Base-by-base conservation (phyloP, 1,140 invertebrate species). In the Drosophila sproati region DNA sequence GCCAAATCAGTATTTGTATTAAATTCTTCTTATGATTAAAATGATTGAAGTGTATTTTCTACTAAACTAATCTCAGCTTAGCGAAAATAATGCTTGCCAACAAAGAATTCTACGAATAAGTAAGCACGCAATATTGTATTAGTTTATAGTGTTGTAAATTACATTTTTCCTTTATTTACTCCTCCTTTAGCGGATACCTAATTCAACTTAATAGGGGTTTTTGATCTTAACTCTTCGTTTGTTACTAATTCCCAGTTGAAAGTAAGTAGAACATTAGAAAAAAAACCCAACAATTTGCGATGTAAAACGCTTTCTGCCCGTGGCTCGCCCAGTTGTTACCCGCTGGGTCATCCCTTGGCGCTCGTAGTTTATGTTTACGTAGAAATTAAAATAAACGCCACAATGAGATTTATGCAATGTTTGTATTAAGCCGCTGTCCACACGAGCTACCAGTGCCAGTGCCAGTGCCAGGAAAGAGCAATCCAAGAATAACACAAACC, bases 321-420 rank as follows among this genome's bases (percentile, higher is more conserved):
- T 43, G 8, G 37, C 6, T 41, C 31, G 12, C 52, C 39, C 60
- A 35, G 31, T 4, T 20, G 47, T 57, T 47, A 41, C 73, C 59
- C 41, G 64, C 73, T 59, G 71, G 50, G 79, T 67, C 28, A 45
- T 76, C 85, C 85, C 86, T 79, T 68, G 78, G 72, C 62, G 85
- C 81, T 81, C 85, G 62, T 89, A 81, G 72, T 89, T 89, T 89
- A 89, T 89, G 85, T 85, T 89, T 90, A 90, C 86, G 78, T 76
- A 76, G 86, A 89, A 89, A 89, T 89, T 90, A 89, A 89, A 89
- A 89, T 89, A 89, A 90, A 89, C 85, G 81, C 86, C 86, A 61
- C 72, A 77, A 90, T 79, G 72, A 81, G 85, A 89, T 89, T 89
- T 89, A 89, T 89, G 88, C 86, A 76, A 81, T 89, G 86, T 89